Conservation (phyloP, 2,113 vertebrate species). For the Oxyura jamaicensis region DNA sequence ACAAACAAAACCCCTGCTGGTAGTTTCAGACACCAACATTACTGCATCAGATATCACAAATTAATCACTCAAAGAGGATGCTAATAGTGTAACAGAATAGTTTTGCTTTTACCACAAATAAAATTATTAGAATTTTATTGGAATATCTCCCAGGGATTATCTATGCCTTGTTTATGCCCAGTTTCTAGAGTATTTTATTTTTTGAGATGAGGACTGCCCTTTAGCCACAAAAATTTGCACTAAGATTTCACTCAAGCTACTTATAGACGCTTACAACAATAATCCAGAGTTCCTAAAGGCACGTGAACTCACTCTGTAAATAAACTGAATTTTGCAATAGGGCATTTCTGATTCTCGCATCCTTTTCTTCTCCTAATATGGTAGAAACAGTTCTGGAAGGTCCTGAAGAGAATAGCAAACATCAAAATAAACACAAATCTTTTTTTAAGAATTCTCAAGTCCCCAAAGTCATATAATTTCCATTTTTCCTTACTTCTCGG, state of each 20-base stretch:
- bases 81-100: background rate
- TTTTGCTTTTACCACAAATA: background rate
- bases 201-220: background rate
- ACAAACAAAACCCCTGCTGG: background rate
- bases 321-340: background rate
- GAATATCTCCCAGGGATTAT: background rate
- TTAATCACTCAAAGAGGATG: background rate
- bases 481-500: background rate
- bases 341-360: background rate
- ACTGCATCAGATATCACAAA: background rate
- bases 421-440: background rate
- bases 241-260: background rate
- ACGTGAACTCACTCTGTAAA: background rate
- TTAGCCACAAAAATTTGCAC: background rate
- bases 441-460: background rate
- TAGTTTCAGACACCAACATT: background rate
- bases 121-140: background rate
- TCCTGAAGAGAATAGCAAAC: background rate
- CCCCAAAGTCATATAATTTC: background rate
- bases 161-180: background rate
- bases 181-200: background rate
- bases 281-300: background rate
- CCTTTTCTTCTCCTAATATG: background rate
- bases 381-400: background rate
- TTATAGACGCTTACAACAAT: background rate